Percentiles rank a stretch among this genome's conserved stretches.
These are phyloP conservation scores for Rhabdomys pumilio DNA, from an alignment of 2,797 vertebrate species.

Conservation along the genomic window DNA sequence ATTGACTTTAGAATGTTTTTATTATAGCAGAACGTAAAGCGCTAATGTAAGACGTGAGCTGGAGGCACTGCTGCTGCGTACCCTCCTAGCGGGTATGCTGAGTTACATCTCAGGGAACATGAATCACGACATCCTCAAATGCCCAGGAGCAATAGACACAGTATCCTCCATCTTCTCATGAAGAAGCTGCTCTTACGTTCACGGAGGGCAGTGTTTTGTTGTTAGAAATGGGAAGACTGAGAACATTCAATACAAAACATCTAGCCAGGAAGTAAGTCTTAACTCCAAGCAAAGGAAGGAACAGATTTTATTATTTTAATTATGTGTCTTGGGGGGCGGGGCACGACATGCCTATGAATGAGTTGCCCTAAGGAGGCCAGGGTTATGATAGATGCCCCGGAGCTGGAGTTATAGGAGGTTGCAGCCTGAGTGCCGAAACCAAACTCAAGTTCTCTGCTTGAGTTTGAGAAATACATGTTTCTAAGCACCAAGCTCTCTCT, in stretches of 20 bases:
- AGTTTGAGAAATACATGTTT: background rate
- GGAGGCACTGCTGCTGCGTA: background rate
- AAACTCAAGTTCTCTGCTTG: background rate
- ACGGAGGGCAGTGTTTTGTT: constrained; percentile 34
- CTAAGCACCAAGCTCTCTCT: background rate
- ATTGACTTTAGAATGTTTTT: background rate
- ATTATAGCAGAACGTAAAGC: background rate
- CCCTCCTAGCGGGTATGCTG: background rate
- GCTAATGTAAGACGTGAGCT: background rate
- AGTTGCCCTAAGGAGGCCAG: background rate
- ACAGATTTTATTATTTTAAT: background rate
- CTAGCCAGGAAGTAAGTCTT: constrained; percentile 45
- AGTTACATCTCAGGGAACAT: background rate
- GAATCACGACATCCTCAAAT: background rate
- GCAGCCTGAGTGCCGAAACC: background rate
- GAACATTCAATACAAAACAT: constrained; percentile 51
- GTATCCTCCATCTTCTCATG: constrained; percentile 8
- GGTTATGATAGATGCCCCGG: background rate
- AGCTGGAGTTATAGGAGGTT: background rate
- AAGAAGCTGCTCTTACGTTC: constrained; percentile 24
- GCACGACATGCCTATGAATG: background rate
- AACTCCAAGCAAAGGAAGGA: background rate
- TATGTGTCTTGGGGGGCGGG: background rate
- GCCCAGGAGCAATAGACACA: background rate
- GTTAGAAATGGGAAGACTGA: constrained; percentile 29